Conservation (phyloP, 2,113 vertebrate species). For the Gulo gulo region DNA sequence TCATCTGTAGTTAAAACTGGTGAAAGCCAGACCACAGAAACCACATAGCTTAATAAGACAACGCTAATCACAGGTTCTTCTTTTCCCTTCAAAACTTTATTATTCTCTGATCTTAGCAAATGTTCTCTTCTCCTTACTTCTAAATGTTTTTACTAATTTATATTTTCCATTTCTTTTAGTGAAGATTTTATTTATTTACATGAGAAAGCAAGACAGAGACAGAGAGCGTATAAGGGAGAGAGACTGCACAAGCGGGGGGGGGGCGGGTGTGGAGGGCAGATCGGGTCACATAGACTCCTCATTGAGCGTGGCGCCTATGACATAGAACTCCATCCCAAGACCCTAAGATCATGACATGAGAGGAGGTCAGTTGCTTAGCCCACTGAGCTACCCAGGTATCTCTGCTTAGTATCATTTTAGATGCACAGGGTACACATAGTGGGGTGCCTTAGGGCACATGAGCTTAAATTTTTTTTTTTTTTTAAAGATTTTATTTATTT, state of each 20-base stretch:
- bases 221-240: too few species aligned
- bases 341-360: too few species aligned
- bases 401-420: background rate
- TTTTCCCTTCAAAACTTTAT: background rate
- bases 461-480: background rate
- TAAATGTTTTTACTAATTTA: background rate
- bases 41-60: background rate
- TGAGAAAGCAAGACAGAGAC: too few species aligned
- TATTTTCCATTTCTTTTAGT: background rate
- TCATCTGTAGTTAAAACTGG: background rate
- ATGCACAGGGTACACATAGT: background rate
- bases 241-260: too few species aligned
- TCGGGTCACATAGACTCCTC: too few species aligned
- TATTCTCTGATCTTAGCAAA: background rate
- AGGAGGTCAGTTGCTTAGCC: too few species aligned
- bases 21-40: background rate
- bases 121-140: background rate
- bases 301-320: too few species aligned
- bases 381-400: too few species aligned
- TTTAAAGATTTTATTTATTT: too few species aligned
- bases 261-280: too few species aligned
- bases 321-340: too few species aligned
- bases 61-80: background rate
- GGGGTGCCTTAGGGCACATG: background rate
- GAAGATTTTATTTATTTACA: too few species aligned